Evolutionary conservation across 1,140 invertebrate genomes (phyloP), one percentile per base, ranked within the genome.

Genomic region (Argopecten irradians): DNA sequence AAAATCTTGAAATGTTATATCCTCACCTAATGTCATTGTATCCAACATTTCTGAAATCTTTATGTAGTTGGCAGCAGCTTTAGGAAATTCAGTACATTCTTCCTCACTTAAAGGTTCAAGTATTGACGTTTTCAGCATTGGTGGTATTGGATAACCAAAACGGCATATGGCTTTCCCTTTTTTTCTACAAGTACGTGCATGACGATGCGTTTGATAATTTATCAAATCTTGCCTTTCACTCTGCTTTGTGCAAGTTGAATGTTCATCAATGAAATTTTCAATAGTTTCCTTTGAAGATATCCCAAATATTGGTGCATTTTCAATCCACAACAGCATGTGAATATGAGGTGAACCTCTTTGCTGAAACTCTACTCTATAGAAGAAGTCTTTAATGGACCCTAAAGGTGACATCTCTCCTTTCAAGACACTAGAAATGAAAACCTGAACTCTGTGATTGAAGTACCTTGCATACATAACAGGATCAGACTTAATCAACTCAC

Each of bases 1-100:
- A 19, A 90, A 85, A 34, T 90, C 89, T 41, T 83, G 36, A 43
- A 88, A 39, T n/a, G 83, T 55, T 32, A 90, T 41, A 19, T 88
- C 71, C 39, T 16, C n/a, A 28, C 88, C 87, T 39, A 28, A 46
- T 55, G 35, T 71, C 84, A 83, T 86, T 34, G 39, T 34, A 34
- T 85, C 36, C 14, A 85, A 34, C 33, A 14, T 85, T 22, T 34
- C 83, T 19, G 39, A 13, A 28, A 84, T 84, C 14, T 84, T 34
- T 41, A n/a, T 28, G 46, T 41, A 43, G 32, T 83, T 85, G 82
- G 86, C 88, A 36, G 83, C 71, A 36, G 87, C 88, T n/a, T 16
- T 35, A 11, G 85, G 22, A 1, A 82, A 89, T 34, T 89, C 46
- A 32, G 89, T 86, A 28, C 35, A 16, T 33, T 22, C 3, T 33